phyloP scores from a whole-genome alignment of 2,113 vertebrate species.

The Isichthys henryi region DNA sequence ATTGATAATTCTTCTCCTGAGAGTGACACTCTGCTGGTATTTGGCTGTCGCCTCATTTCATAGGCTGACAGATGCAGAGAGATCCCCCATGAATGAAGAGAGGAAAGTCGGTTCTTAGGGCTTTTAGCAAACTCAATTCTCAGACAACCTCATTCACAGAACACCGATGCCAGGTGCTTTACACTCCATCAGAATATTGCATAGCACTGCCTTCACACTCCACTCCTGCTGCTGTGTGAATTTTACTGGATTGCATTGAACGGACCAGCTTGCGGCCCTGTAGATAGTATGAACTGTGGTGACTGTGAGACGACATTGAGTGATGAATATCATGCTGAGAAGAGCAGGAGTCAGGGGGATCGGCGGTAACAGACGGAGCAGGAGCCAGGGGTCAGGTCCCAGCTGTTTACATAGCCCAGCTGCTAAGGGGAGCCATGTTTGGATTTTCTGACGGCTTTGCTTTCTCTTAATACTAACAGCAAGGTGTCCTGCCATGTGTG shows the following conservation, averaged over 20 bases:
- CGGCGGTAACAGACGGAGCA: not conserved
- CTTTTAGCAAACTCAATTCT: not conserved
- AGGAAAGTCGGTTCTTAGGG: not conserved
- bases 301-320: not conserved
- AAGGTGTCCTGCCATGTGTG: constrained; percentile 12
- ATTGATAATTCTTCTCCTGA: not conserved
- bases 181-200: not conserved
- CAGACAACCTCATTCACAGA: not conserved
- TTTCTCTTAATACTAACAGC: constrained; percentile 4
- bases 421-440: constrained; percentile 56
- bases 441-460: constrained; percentile 48
- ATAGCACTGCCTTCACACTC: not conserved
- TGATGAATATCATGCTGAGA: not conserved
- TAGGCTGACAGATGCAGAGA: not conserved
- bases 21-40: not conserved
- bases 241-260: not conserved
- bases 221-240: not conserved
- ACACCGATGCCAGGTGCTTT: not conserved
- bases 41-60: not conserved
- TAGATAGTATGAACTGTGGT: not conserved
- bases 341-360: no score
- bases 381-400: constrained; percentile 47
- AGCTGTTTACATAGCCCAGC: constrained; percentile 63
- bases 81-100: not conserved
- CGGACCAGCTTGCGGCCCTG: not conserved